Base-by-base conservation (phyloP, 2,797 vertebrate species). In the Chelidonichthys spinosus region DNA sequence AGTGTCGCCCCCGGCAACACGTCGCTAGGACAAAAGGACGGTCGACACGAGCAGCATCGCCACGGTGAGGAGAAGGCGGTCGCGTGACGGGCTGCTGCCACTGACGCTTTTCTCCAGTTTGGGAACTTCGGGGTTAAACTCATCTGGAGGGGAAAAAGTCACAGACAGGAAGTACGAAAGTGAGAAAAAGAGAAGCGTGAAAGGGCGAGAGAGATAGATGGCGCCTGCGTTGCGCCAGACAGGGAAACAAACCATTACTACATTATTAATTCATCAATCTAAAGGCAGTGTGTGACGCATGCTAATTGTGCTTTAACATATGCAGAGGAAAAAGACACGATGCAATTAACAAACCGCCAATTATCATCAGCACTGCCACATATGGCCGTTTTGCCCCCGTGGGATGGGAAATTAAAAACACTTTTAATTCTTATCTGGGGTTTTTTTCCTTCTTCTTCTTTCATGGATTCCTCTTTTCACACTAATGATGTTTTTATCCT, bases 51-150 rank as follows among this genome's bases (percentile, higher is more conserved):
- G 95, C 88, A 98, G 93, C 67, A 94, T 93, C 0, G 95, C 95
- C 91, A 96, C 90, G 3, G 97, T 97, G 91, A 98, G 83, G 63
- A 97, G 95, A 85, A 98, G 95, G 74, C 96, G 97, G 91, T 98
- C 97, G 73, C 96, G 91, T 70, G 97, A 97, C 3, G 97, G 97
- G 87, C 97, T 98, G 93, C 96, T 98, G 77, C 97, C 98, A 0
- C 97, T 98, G 83, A 99, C 95, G 49, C 98, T 99, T 91, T 98
- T 98, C 95, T 99, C 97, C 93, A 99, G 94, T 77, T 98, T 98
- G 83, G 98, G 97, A 89, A 97, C 95, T 92, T 97, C 96, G 0
- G 96, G 96, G 90, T 97, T 96, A 90, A 97, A 98, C 83, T 97
- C 95, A 78, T 97, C 97, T 98, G 88, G 13, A 68, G 66, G 25